phyloP scores from a whole-genome alignment of 30 jellyfish, hydroid and myxozoan species.

The Aurelia coerulea region DNA sequence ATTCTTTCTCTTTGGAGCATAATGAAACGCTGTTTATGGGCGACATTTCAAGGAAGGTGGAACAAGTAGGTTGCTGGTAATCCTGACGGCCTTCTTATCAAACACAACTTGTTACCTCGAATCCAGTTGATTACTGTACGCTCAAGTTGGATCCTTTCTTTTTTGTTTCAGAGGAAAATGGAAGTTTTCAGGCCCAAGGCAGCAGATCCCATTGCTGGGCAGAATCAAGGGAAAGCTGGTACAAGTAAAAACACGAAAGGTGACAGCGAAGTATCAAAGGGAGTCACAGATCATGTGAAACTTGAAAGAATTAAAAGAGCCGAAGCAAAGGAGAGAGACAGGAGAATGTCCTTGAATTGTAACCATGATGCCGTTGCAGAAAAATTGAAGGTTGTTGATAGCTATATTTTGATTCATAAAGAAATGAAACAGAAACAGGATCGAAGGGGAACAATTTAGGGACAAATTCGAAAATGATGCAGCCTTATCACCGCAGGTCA shows the following conservation, averaged over 20 bases:
- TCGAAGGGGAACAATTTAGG: not conserved
- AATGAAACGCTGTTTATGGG: too few relatives aligned
- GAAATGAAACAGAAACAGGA: not conserved
- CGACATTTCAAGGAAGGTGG: too few relatives aligned
- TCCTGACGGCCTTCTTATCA: too few relatives aligned
- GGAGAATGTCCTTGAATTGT: not conserved
- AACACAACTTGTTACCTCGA: too few relatives aligned
- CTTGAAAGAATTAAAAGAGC: slow-evolving; percentile 1
- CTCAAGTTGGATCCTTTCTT: not conserved
- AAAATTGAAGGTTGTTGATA: slow-evolving; percentile 28
- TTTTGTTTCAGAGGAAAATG: not conserved
- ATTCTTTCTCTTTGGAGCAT: too few relatives aligned
- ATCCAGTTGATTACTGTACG: too few relatives aligned
- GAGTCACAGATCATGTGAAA: not conserved
- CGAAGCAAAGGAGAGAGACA: slow-evolving; percentile 6
- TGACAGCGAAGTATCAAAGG: not conserved
- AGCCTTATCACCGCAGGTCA: too few relatives aligned
- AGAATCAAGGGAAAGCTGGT: too few relatives aligned
- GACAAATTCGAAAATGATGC: not conserved
- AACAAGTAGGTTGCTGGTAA: too few relatives aligned
- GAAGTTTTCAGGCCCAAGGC: too few relatives aligned
- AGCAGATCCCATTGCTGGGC: too few relatives aligned
- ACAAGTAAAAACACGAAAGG: too few relatives aligned
- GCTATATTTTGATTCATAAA: slow-evolving; percentile 1
- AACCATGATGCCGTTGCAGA: not conserved